phyloP scores from a whole-genome alignment of 2,888 invertebrate genomes.

The Rambutsinella grinnellia region DNA sequence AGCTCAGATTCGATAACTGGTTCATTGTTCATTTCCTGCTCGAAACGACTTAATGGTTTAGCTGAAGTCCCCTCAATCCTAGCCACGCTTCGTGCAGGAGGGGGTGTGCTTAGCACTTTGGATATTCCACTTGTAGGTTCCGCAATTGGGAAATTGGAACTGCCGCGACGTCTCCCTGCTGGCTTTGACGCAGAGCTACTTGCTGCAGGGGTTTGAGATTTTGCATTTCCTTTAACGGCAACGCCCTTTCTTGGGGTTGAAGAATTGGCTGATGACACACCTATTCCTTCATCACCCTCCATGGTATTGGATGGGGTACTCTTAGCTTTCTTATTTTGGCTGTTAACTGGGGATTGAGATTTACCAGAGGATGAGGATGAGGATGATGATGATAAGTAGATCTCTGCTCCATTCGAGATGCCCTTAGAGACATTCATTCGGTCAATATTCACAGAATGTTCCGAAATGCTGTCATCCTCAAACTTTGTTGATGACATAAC shows the following conservation, averaged over 20 bases:
- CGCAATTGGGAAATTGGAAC: slow-evolving; percentile 35
- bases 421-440: slow-evolving; percentile 23
- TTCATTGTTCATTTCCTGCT: slow-evolving; percentile 51
- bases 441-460: neutral
- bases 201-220: neutral
- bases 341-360: neutral
- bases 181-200: slow-evolving; percentile 19
- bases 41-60: slow-evolving; percentile 43
- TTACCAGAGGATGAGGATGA: neutral
- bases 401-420: slow-evolving; percentile 34
- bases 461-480: slow-evolving; percentile 5
- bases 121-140: neutral
- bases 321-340: slow-evolving; percentile 22
- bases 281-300: slow-evolving; percentile 24
- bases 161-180: slow-evolving; percentile 28
- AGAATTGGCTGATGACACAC: slow-evolving; percentile 11
- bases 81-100: slow-evolving; percentile 37
- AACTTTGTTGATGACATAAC: slow-evolving; percentile 53
- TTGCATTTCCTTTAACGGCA: slow-evolving; percentile 2
- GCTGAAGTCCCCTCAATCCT: slow-evolving; percentile 46
- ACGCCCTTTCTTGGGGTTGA: neutral
- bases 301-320: neutral
- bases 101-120: slow-evolving; percentile 24
- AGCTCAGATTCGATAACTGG: slow-evolving; percentile 23
- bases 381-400: neutral